Evolutionary conservation across 2,888 invertebrate species (phyloP).

Genomic region (Xanthia icteritia): DNA sequence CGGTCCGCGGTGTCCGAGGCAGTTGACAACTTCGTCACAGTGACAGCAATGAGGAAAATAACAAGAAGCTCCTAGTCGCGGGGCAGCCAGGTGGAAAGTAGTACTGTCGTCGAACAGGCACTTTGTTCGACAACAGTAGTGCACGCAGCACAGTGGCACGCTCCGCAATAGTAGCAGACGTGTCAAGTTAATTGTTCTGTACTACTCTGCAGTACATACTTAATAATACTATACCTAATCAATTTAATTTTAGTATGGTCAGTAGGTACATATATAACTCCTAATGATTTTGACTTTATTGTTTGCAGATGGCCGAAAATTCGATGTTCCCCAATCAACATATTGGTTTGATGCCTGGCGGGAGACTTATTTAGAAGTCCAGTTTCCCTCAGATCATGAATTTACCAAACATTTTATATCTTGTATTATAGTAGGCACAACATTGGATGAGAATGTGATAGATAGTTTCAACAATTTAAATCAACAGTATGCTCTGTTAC

Average conservation of each 20-base stretch:
- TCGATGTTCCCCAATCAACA: slow-evolving; percentile 94
- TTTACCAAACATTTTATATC: slow-evolving; percentile 97
- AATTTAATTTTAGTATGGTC: background rate
- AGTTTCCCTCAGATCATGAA: slow-evolving; percentile 98
- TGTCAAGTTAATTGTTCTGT: too few relatives aligned
- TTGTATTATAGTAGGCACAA: slow-evolving; percentile 94
- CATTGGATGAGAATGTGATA: slow-evolving; percentile 94
- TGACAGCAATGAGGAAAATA: too few relatives aligned
- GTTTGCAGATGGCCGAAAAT: slow-evolving; percentile 87
- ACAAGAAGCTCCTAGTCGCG: too few relatives aligned
- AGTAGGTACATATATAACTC: background rate
- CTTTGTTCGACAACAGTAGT: too few relatives aligned
- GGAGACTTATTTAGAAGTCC: slow-evolving; percentile 96
- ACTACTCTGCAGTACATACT: too few relatives aligned
- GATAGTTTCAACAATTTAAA: slow-evolving; percentile 95
- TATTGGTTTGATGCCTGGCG: slow-evolving; percentile 99
- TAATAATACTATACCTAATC: background rate
- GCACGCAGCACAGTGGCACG: too few relatives aligned
- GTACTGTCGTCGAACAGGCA: too few relatives aligned
- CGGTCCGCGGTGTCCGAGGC: too few relatives aligned
- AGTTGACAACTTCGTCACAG: too few relatives aligned
- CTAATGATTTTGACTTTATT: background rate
- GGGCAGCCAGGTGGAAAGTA: too few relatives aligned
- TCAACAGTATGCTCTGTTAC: slow-evolving; percentile 95
- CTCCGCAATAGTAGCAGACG: too few relatives aligned